phyloP scores from a whole-genome alignment of 2,888 invertebrate species.

The Drosophila prolongata region DNA sequence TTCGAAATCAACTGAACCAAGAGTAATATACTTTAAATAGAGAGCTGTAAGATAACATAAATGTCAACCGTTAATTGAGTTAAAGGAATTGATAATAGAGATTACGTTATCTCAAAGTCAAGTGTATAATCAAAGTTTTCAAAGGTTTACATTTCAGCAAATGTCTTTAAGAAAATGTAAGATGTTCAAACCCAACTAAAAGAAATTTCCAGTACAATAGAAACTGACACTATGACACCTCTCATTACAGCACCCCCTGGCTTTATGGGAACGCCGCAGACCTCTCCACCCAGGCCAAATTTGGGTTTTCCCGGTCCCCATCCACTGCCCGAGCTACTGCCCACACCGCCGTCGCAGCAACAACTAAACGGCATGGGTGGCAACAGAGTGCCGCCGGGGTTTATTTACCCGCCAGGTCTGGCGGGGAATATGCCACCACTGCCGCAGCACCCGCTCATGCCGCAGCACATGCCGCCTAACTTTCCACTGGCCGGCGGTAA shows the following conservation, averaged over 20 bases:
- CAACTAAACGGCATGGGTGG: constrained; percentile 61
- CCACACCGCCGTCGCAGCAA: constrained; percentile 60
- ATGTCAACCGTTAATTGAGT: neutral
- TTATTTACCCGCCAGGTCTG: constrained; percentile 76
- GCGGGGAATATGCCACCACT: constrained; percentile 72
- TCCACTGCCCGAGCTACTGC: constrained; percentile 55
- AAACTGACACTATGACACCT: neutral
- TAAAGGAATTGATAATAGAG: neutral
- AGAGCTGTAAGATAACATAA: neutral
- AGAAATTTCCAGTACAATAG: neutral
- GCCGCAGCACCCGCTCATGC: constrained; percentile 76
- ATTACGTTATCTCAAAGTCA: neutral
- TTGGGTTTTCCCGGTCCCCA: constrained; percentile 59
- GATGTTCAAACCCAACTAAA: neutral
- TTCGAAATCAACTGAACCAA: no score
- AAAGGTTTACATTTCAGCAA: no score
- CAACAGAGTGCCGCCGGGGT: constrained; percentile 82
- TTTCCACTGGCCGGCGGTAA: constrained; percentile 73
- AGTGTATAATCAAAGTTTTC: neutral
- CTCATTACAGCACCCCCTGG: constrained; percentile 73
- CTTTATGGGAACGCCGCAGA: constrained; percentile 65
- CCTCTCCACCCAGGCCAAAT: constrained; percentile 67
- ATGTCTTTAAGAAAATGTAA: neutral
- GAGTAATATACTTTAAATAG: no score
- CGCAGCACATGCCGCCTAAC: constrained; percentile 71